phyloP scores from a whole-genome alignment of 2,797 vertebrate genomes.

The Scleropages formosus region DNA sequence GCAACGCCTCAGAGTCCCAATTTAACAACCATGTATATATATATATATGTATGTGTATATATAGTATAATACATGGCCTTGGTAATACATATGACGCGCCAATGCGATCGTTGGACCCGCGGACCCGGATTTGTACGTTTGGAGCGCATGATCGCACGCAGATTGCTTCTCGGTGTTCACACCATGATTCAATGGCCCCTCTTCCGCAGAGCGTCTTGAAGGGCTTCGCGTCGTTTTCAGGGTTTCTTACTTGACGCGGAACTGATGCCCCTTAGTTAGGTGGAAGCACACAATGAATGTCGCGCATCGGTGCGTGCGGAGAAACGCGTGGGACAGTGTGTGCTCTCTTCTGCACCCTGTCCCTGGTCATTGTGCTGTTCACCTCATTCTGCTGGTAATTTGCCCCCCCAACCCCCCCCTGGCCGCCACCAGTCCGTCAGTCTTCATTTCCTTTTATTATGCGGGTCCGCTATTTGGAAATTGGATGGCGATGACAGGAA shows the following conservation, averaged over 20 bases:
- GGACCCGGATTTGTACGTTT: too few species aligned
- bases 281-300: background rate
- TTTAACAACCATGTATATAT: too few species aligned
- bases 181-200: too few species aligned
- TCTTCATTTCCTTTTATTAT: background rate
- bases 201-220: background rate
- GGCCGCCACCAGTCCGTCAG: background rate
- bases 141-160: too few species aligned
- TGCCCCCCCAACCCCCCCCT: too few species aligned
- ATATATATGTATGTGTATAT: too few species aligned
- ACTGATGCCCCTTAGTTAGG: background rate
- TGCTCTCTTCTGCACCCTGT: background rate
- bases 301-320: background rate
- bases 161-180: too few species aligned
- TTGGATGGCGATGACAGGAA: background rate
- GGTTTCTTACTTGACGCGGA: background rate
- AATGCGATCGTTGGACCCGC: too few species aligned
- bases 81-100: too few species aligned
- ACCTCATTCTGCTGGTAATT: slow-evolving; percentile 14
- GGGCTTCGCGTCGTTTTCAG: background rate
- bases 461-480: background rate
- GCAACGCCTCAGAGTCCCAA: slow-evolving; percentile 5
- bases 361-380: background rate
- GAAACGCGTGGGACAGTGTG: background rate
- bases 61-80: too few species aligned